Percentiles rank a stretch among this genome's conserved stretches.
These are phyloP conservation scores for Cottus gobio DNA, from an alignment of 2,113 vertebrate species.

Conservation along the genomic window DNA sequence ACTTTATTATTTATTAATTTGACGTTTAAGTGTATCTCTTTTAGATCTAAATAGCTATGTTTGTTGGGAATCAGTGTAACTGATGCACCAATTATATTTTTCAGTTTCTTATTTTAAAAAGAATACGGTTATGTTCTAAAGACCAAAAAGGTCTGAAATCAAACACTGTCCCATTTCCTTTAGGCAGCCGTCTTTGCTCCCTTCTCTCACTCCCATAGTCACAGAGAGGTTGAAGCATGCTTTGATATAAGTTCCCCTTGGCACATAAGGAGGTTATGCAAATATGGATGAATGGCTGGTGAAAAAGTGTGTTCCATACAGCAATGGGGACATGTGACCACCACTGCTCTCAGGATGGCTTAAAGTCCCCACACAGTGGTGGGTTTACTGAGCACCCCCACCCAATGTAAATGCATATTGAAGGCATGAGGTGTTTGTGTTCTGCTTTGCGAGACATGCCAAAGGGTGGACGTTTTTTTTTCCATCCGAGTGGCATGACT, in stretches of 20 bases:
- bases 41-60: background rate
- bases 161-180: background rate
- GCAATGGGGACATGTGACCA: conserved; percentile 39
- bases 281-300: conserved; percentile 48
- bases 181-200: background rate
- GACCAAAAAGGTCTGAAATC: background rate
- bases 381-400: conserved; percentile 2
- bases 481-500: background rate
- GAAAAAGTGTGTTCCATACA: conserved; percentile 18
- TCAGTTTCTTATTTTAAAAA: background rate
- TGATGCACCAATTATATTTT: background rate
- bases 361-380: conserved; percentile 22
- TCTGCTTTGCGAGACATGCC: conserved; percentile 8
- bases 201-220: conserved; percentile 28
- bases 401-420: conserved; percentile 17
- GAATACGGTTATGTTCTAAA: background rate
- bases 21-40: background rate
- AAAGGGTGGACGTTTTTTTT: background rate
- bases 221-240: conserved; percentile 27
- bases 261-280: conserved; percentile 60
- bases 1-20: conserved; percentile 2
- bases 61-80: background rate
- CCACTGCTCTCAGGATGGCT: conserved; percentile 31
- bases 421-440: conserved; percentile 33
- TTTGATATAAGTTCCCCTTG: conserved; percentile 54